These are phyloP conservation scores for Holothuria leucospilota DNA, from an alignment of 53 echinoderm and acorn worm genomes.

Conservation along the genomic window DNA sequence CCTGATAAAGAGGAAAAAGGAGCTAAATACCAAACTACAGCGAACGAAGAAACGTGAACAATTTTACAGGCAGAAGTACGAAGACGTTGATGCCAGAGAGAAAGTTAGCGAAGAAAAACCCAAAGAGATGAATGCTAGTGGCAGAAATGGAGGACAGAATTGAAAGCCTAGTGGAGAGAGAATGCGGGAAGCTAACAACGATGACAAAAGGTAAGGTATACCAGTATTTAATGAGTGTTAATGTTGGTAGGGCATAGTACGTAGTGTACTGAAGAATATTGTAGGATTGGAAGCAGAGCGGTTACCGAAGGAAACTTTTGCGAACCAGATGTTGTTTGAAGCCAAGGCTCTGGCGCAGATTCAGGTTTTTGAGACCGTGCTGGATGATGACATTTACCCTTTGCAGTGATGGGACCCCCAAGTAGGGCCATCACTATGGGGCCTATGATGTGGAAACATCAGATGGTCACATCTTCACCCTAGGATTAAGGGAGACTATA, in stretches of 20 bases:
- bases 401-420: constrained; percentile 55
- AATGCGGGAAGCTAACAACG: constrained; percentile 33
- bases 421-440: too few relatives aligned
- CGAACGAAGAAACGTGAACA: not conserved
- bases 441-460: too few relatives aligned
- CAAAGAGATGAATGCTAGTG: not conserved
- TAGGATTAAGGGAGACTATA: constrained; percentile 60
- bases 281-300: constrained; percentile 33
- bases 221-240: constrained; percentile 56
- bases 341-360: constrained; percentile 60
- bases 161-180: constrained; percentile 16
- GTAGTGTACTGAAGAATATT: constrained; percentile 56
- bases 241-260: constrained; percentile 56
- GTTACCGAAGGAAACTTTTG: too few relatives aligned
- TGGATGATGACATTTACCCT: constrained; percentile 13
- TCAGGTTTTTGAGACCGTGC: too few relatives aligned
- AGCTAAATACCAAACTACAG: not conserved
- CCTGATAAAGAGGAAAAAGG: not conserved
- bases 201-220: constrained; percentile 55
- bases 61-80: constrained; percentile 17
- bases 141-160: constrained; percentile 20
- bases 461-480: too few relatives aligned
- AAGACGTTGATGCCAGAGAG: not conserved
- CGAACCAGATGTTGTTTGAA: constrained; percentile 67
- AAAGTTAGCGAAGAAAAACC: not conserved